Evolutionary conservation across 1,140 invertebrate species (phyloP), one percentile per base, ranked within the genome.

Genomic region (Carcinoscorpius rotundicauda): DNA sequence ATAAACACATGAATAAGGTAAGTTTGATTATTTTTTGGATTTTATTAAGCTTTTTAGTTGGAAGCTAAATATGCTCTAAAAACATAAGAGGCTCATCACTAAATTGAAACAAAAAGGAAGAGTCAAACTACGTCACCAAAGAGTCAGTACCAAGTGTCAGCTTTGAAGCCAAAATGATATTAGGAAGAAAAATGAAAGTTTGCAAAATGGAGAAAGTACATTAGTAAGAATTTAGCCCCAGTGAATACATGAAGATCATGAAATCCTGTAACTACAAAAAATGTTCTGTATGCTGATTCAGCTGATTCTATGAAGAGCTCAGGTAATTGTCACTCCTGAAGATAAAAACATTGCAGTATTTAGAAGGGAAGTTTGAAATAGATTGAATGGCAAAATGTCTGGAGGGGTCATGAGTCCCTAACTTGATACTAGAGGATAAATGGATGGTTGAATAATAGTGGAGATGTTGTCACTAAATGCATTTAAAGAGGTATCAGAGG

Each of bases 111-210:
- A 79, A 82, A 86, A 68, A 86, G 72, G 71, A 86, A 86, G 80
- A 87, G 76, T 83, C 84, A 87, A 8, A 87, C 80, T 71, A 86
- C 80, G 81, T 87, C 84, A 62, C 86, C 82, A 81, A 87, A 87
- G 76, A 86, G 84, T 83, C 84, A 87, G 68, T 86, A 87, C 83
- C 84, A 86, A 50, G 83, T 80, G 63, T 82, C 81, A 64, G 81
- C 81, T 81, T 87, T 83, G 80, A 86, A 86, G 70, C 82, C 81
- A 75, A 86, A 83, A 73, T 86, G 83, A 75, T 86, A 83, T 61
- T 65, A 77, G 71, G 64, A 77, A 60, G 81, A 83, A 74, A 85
- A 84, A 71, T 86, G 81, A 62, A 76, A 73, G 64, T 72, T 74
- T 66, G 75, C 70, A 66, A 81, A 73, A 57, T 83, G 83, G 60